phyloP scores from a whole-genome alignment of 2,113 vertebrate species.

The Phaetusa simplex region DNA sequence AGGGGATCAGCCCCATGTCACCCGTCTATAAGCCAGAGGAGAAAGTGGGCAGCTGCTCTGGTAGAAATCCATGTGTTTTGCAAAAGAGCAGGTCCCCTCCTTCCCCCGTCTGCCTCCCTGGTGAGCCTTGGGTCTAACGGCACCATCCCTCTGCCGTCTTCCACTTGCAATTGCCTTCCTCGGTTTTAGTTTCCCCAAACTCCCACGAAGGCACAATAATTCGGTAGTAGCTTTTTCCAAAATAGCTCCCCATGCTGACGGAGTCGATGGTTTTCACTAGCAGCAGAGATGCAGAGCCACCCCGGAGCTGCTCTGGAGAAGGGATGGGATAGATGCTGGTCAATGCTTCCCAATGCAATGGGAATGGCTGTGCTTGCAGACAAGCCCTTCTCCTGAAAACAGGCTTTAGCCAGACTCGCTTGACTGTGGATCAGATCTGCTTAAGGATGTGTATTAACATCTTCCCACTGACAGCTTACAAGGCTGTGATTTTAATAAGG shows the following conservation, averaged over 20 bases:
- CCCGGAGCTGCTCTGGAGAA: neutral
- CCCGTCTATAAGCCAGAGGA: neutral
- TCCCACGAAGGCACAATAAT: neutral
- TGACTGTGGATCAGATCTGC: neutral
- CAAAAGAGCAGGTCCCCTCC: neutral
- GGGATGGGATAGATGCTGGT: neutral
- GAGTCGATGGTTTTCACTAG: neutral
- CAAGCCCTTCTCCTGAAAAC: neutral
- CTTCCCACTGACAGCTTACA: constrained; percentile 19
- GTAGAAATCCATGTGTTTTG: neutral
- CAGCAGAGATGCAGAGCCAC: neutral
- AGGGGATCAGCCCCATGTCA: neutral
- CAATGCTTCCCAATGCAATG: neutral
- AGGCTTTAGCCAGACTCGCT: neutral
- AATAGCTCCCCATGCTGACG: neutral
- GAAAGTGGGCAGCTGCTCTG: neutral
- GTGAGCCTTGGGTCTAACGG: neutral
- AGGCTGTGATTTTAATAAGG: constrained; percentile 12
- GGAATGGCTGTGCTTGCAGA: neutral
- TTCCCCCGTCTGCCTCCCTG: neutral
- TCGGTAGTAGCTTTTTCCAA: neutral
- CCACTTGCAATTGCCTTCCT: neutral
- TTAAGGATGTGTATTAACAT: neutral
- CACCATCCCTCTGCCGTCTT: neutral
- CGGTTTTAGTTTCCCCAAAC: neutral